A percentile compares a stretch with the other conserved stretches of the same genome.
These are phyloP conservation scores for Lissocephala sabroskyi DNA, from an alignment of 2,888 invertebrate genomes.

Conservation along the genomic window DNA sequence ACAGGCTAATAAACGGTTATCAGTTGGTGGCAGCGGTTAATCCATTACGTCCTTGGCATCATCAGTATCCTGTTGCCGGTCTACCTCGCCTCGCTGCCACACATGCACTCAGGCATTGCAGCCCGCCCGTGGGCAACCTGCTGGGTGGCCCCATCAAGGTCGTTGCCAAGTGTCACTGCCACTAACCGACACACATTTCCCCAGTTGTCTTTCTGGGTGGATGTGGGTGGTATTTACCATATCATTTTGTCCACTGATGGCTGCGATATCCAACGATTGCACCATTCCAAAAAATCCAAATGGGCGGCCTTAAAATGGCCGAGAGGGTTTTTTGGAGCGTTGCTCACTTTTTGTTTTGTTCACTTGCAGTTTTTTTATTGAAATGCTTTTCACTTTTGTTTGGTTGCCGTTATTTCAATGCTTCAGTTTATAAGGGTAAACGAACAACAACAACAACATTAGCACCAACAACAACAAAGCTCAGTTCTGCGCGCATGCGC, in stretches of 20 bases:
- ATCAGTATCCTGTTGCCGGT: too few species aligned
- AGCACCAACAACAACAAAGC: slow-evolving; percentile 8
- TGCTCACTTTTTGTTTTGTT: neutral
- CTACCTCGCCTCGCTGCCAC: too few species aligned
- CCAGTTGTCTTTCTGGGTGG: too few species aligned
- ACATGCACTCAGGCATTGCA: too few species aligned
- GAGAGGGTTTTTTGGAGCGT: too few species aligned
- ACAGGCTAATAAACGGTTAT: slow-evolving; percentile 62
- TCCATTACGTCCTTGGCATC: slow-evolving; percentile 52
- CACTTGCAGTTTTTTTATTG: slow-evolving; percentile 1
- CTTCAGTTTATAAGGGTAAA: neutral
- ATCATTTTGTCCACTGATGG: slow-evolving; percentile 67
- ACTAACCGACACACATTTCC: slow-evolving; percentile 3
- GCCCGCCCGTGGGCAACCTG: too few species aligned
- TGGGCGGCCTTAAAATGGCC: too few species aligned
- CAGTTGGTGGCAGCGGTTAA: slow-evolving; percentile 56
- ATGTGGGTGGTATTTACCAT: slow-evolving; percentile 51
- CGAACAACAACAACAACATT: neutral
- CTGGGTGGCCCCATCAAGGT: too few species aligned
- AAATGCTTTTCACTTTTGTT: slow-evolving; percentile 11
- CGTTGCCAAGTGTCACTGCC: neutral
- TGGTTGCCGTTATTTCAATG: neutral
- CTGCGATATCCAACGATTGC: slow-evolving; percentile 70
- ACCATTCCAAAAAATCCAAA: slow-evolving; percentile 50
- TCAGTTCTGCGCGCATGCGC: slow-evolving; percentile 46